Base-by-base conservation (phyloP, 2,797 vertebrate species). In the Tiaroga cobitis region DNA sequence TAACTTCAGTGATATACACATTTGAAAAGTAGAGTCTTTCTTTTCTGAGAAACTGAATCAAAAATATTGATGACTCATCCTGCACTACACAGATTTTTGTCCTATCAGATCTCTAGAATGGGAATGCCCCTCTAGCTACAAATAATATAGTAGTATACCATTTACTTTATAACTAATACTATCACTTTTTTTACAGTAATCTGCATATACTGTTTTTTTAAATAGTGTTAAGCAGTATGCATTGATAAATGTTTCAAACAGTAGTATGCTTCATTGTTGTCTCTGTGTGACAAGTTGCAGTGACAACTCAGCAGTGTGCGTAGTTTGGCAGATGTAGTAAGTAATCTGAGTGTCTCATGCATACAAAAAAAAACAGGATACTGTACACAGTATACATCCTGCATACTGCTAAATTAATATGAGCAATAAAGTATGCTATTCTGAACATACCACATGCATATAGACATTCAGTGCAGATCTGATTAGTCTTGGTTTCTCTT, bases 401-500 rank as follows among this genome's bases (percentile, higher is more conserved):
- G 9, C 51, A 39, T 61, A 41, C 15, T 61, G 75, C 54, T 19
- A 61, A 41, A 61, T 61, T 41, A 77, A 59, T 59, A 54, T 9
- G 24, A 61, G 54, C 75, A 61, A 9, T 77, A 39, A 77, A 39
- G 51, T 24, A 61, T 21, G 56, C 56, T 78, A 6, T 61, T 72
- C 34, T 18, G 26, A 63, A 19, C 69, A 61, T 46, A 37, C 76
- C 2, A 0, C 37, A 79, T 16, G 10, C 16, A 32, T 21, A 43
- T 21, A 41, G 13, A 37, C 70, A 65, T 49, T 51, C 32, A 74
- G 68, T 34, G 61, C n/a, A 39, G 29, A 67, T 9, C 26, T 56
- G 74, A 69, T 83, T 68, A 21, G n/a, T n/a, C n/a, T n/a, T n/a
- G n/a, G 24, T 59, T 77, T 76, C 46, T 77, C 46, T 69, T 24